Conservation (phyloP, 2,797 vertebrate species). For the Myotis pilosus region DNA sequence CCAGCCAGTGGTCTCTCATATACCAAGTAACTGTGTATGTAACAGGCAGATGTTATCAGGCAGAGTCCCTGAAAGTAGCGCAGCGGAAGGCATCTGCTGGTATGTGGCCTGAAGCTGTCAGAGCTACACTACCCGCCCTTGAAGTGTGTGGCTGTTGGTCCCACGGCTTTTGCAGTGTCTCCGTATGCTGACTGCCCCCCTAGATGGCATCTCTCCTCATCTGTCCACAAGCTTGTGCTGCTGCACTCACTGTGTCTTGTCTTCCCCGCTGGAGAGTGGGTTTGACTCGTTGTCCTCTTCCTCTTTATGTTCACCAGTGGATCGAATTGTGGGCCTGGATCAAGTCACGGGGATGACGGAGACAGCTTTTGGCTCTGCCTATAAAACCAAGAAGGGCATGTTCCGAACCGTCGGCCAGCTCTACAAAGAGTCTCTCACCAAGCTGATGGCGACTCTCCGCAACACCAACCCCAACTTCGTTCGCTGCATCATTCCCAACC, state of each 20-base stretch:
- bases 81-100: slow-evolving; percentile 16
- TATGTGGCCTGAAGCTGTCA: slow-evolving; percentile 50
- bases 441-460: slow-evolving; percentile 96
- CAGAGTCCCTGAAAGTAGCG: not conserved
- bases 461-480: slow-evolving; percentile 99
- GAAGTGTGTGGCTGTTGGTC: slow-evolving; percentile 80
- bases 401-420: slow-evolving; percentile 98
- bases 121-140: slow-evolving; percentile 68
- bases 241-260: slow-evolving; percentile 66
- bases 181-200: slow-evolving; percentile 77
- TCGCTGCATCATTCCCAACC: slow-evolving; percentile 98
- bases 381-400: slow-evolving; percentile 99
- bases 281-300: not conserved
- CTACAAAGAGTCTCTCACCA: slow-evolving; percentile 97
- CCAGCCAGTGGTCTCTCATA: slow-evolving; percentile 4
- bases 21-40: not conserved
- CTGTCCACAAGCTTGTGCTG: slow-evolving; percentile 82
- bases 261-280: not conserved
- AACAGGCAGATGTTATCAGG: not conserved
- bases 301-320: slow-evolving; percentile 85
- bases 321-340: slow-evolving; percentile 97
- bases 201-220: slow-evolving; percentile 70
- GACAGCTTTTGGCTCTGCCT: slow-evolving; percentile 94
- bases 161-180: slow-evolving; percentile 81
- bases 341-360: slow-evolving; percentile 98